phyloP scores from a whole-genome alignment of 2,888 invertebrate genomes.

The Nematopogon swammerdamellus region DNA sequence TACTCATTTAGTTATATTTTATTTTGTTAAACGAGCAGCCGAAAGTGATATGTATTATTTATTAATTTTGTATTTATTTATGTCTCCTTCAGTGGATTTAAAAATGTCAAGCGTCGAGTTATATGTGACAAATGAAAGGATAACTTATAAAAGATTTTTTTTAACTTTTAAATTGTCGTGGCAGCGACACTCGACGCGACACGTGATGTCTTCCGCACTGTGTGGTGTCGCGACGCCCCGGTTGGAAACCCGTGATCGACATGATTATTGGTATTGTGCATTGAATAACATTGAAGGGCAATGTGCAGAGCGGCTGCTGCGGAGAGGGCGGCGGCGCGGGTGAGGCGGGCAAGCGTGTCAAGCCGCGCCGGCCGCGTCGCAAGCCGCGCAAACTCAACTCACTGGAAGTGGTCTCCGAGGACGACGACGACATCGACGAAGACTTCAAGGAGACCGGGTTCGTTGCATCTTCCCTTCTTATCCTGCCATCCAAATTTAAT shows the following conservation, averaged over 20 bases:
- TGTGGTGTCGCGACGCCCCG: too few relatives aligned
- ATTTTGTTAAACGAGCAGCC: neutral
- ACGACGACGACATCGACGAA: conserved; percentile 84
- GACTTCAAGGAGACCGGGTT: conserved; percentile 85
- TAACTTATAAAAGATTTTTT: too few relatives aligned
- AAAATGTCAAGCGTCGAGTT: too few relatives aligned
- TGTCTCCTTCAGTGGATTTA: neutral
- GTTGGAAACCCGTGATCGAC: too few relatives aligned
- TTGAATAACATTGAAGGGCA: too few relatives aligned
- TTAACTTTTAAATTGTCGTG: too few relatives aligned
- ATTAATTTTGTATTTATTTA: neutral
- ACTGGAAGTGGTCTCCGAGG: conserved; percentile 73
- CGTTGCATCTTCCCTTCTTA: too few relatives aligned
- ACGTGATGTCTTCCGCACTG: too few relatives aligned
- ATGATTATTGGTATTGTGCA: too few relatives aligned
- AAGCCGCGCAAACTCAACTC: conserved; percentile 76
- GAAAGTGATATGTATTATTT: neutral
- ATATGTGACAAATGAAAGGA: too few relatives aligned
- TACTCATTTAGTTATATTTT: neutral
- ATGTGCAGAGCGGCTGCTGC: conserved; percentile 1
- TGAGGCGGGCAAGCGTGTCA: conserved; percentile 26
- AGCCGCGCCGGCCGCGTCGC: conserved; percentile 53
- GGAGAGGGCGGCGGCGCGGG: conserved; percentile 35
- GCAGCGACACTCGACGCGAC: too few relatives aligned
- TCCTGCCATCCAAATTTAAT: too few relatives aligned